Conservation (phyloP, 2,888 invertebrate genomes). For the Priocnemis perturbator region DNA sequence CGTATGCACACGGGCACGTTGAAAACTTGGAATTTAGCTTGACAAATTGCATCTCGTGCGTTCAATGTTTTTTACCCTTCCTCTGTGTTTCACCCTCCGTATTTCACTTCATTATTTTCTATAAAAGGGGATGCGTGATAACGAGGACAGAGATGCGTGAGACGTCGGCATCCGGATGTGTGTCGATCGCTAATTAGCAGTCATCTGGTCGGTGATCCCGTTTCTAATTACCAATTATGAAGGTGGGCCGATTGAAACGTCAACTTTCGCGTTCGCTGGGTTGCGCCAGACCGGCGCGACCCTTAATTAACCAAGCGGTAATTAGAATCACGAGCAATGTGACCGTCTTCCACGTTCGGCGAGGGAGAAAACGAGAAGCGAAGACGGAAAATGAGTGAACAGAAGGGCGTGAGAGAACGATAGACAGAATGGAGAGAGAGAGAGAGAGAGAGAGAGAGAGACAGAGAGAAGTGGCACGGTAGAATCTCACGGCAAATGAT, state of each 20-base stretch:
- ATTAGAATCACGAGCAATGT: constrained; percentile 18
- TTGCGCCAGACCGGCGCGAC: not conserved
- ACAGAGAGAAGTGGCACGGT: not conserved
- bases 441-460: too few species aligned
- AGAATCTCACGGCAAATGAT: constrained; percentile 29
- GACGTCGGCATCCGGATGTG: not conserved
- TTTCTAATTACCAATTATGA: constrained; percentile 38
- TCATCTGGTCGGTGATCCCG: constrained; percentile 22
- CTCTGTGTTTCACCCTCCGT: too few species aligned
- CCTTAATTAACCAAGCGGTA: constrained; percentile 41
- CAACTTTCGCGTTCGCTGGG: constrained; percentile 1
- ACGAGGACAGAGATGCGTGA: not conserved
- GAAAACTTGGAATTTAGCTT: too few species aligned
- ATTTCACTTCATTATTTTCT: too few species aligned
- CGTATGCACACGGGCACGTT: too few species aligned
- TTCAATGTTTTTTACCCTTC: too few species aligned
- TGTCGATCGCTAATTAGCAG: constrained; percentile 38
- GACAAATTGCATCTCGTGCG: too few species aligned
- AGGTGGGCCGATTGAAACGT: constrained; percentile 15
- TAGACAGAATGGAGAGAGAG: too few species aligned
- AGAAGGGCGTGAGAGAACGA: constrained; percentile 18
- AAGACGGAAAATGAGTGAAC: not conserved
- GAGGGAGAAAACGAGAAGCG: not conserved
- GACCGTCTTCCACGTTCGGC: too few species aligned
- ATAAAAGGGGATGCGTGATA: too few species aligned